Evolutionary conservation across 1,140 invertebrate species (phyloP), one percentile per base, ranked within the genome.

Genomic region (Goniozus legneri): DNA sequence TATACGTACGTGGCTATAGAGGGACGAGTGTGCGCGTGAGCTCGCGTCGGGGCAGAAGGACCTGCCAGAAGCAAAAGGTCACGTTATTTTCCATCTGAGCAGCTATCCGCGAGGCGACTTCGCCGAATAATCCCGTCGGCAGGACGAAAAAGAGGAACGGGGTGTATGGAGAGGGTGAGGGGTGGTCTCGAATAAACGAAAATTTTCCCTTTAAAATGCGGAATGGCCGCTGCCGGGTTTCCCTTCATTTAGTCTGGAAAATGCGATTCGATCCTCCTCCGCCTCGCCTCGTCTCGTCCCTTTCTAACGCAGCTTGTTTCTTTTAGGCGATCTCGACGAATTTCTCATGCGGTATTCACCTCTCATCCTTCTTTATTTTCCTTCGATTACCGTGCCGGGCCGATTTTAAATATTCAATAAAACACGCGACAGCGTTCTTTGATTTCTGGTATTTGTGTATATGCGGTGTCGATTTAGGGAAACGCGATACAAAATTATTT

Each of bases 161-260:
- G n/a, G n/a, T n/a, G n/a, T n/a, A n/a, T n/a, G 44, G 31, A 33
- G 50, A 46, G 55, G 56, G 47, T n/a, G 46, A 65, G 64, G 63
- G 65, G 60, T 64, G 58, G 58, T 47, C 30, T 49, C 59, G 64
- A 65, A 67, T 62, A 66, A 73, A 69, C 69, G 60, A 60, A 73
- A 74, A 73, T 72, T 74, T 75, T 71, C 63, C 62, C 64, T 73
- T 70, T 73, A 73, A 72, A 74, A 73, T 73, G 67, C 69, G 69
- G 67, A 72, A 70, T 70, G 52, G 64, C 55, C 59, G 60, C n/a
- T n/a, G n/a, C n/a, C n/a, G n/a, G n/a, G n/a, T 58, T 56, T 57
- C 69, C 62, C 65, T 62, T 59, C 66, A 64, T 69, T 69, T 60
- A 64, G 61, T 40, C 52, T 58, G 64, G 59, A 59, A 69, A 71